These are phyloP conservation scores for Xerus rutilus DNA, from an alignment of 2,797 vertebrate genomes.

Conservation along the genomic window DNA sequence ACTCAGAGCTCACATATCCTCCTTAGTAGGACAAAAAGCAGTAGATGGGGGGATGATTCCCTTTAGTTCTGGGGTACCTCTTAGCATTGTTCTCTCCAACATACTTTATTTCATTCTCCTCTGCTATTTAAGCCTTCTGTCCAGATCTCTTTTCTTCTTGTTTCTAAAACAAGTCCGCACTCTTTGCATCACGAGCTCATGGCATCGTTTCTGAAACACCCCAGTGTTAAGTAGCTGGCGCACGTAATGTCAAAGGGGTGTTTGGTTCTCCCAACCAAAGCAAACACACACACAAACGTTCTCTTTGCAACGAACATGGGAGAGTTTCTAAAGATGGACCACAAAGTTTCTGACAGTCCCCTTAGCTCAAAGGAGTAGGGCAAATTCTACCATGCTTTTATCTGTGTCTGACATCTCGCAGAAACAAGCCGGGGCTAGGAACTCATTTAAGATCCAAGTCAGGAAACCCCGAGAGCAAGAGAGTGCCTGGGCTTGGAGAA, in stretches of 20 bases:
- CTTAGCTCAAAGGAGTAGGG: slow-evolving; percentile 56
- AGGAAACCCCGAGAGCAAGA: slow-evolving; percentile 62
- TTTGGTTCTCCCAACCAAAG: slow-evolving; percentile 81
- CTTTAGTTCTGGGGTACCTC: neutral
- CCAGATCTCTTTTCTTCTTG: slow-evolving; percentile 37
- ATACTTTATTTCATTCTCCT: slow-evolving; percentile 29
- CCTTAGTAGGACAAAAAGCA: neutral
- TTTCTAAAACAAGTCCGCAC: slow-evolving; percentile 68
- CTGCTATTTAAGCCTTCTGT: neutral
- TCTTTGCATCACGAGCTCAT: slow-evolving; percentile 68
- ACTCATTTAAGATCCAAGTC: slow-evolving; percentile 72
- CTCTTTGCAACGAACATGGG: slow-evolving; percentile 72
- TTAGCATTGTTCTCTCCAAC: neutral
- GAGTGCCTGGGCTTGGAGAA: neutral
- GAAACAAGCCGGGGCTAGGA: slow-evolving; percentile 61
- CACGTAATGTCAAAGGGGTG: slow-evolving; percentile 74
- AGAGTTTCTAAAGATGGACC: slow-evolving; percentile 80
- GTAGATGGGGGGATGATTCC: neutral
- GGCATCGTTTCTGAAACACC: slow-evolving; percentile 80
- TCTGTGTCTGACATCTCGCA: slow-evolving; percentile 65
- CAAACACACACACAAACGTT: slow-evolving; percentile 81
- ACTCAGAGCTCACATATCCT: neutral
- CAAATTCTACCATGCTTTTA: slow-evolving; percentile 69
- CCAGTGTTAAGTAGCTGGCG: slow-evolving; percentile 71
- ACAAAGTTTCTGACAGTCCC: slow-evolving; percentile 71